A percentile compares a stretch with the other conserved stretches of the same genome.
Evolutionary conservation across 2,888 invertebrate species (phyloP).

Genomic region (Venusia cambrica): DNA sequence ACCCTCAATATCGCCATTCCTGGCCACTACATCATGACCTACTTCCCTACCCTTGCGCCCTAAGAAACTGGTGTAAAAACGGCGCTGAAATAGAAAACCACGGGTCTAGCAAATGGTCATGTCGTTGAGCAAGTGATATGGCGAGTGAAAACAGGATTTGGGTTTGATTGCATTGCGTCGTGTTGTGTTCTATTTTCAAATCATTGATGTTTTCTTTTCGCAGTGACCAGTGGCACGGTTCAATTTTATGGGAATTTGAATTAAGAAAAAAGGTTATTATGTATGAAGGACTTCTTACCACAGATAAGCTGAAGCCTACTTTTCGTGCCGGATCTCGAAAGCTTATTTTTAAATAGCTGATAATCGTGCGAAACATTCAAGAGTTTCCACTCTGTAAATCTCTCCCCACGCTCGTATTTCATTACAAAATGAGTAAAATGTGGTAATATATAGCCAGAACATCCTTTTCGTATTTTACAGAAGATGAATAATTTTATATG

Average conservation of each 20-base stretch:
- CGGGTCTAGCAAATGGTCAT: slow-evolving; percentile 34
- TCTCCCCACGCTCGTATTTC: slow-evolving; percentile 23
- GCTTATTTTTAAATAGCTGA: slow-evolving; percentile 1
- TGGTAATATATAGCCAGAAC: slow-evolving; percentile 30
- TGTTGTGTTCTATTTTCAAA: slow-evolving; percentile 55
- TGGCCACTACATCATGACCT: slow-evolving; percentile 39
- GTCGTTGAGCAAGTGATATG: slow-evolving; percentile 43
- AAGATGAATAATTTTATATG: slow-evolving; percentile 18
- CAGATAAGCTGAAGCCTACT: too few relatives aligned
- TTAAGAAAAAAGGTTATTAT: too few relatives aligned
- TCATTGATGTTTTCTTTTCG: slow-evolving; percentile 38
- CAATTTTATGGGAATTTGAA: too few relatives aligned
- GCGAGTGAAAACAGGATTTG: slow-evolving; percentile 51
- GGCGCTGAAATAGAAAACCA: slow-evolving; percentile 23
- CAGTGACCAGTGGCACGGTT: slow-evolving; percentile 7
- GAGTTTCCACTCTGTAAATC: slow-evolving; percentile 25
- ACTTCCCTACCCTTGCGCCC: slow-evolving; percentile 25
- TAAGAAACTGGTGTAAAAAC: slow-evolving; percentile 27
- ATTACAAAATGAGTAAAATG: slow-evolving; percentile 29
- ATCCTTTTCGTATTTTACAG: slow-evolving; percentile 31
- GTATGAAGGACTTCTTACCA: too few relatives aligned
- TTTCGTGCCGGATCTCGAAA: too few relatives aligned
- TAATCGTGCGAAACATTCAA: slow-evolving; percentile 11
- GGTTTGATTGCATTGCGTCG: slow-evolving; percentile 57
- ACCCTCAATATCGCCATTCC: slow-evolving; percentile 53